Percentiles rank a stretch among this genome's conserved stretches.
Evolutionary conservation across 2,888 invertebrate species (phyloP).

Genomic region (Chelonus formosanus): DNA sequence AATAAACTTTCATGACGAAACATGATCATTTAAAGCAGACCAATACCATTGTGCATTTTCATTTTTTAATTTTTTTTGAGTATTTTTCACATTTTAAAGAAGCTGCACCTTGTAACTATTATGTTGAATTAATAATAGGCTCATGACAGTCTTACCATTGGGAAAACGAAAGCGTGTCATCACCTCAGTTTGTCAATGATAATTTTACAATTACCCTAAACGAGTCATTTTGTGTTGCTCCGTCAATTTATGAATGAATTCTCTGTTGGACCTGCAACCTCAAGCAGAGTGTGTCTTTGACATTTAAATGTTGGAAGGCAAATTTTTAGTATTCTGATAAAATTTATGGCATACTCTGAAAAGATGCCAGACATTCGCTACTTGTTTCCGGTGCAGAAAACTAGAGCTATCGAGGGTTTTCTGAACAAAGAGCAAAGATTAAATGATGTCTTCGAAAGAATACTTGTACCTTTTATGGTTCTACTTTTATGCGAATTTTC

Average conservation of each 20-base stretch:
- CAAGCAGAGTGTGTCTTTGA: constrained; percentile 3
- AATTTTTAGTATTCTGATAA: too few species aligned
- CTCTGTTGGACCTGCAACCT: constrained; percentile 23
- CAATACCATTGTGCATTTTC: too few species aligned
- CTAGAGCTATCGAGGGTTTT: too few species aligned
- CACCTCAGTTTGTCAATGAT: constrained; percentile 58
- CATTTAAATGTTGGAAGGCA: too few species aligned
- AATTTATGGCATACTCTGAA: constrained; percentile 1
- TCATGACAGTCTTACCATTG: constrained; percentile 38
- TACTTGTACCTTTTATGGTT: too few species aligned
- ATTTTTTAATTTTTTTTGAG: background rate
- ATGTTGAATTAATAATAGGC: constrained; percentile 30
- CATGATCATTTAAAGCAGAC: too few species aligned
- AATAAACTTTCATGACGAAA: too few species aligned
- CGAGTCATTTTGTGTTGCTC: constrained; percentile 36
- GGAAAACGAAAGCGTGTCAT: constrained; percentile 60
- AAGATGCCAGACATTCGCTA: constrained; percentile 5
- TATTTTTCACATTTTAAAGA: constrained; percentile 10
- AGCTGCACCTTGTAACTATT: background rate
- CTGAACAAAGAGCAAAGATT: too few species aligned
- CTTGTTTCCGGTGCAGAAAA: too few species aligned
- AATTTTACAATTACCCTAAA: constrained; percentile 57
- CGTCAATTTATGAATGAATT: constrained; percentile 23
- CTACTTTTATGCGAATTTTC: too few species aligned
- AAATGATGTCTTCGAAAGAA: too few species aligned